Conservation (phyloP, 2,797 vertebrate species). For the Arctocebus calabarensis region DNA sequence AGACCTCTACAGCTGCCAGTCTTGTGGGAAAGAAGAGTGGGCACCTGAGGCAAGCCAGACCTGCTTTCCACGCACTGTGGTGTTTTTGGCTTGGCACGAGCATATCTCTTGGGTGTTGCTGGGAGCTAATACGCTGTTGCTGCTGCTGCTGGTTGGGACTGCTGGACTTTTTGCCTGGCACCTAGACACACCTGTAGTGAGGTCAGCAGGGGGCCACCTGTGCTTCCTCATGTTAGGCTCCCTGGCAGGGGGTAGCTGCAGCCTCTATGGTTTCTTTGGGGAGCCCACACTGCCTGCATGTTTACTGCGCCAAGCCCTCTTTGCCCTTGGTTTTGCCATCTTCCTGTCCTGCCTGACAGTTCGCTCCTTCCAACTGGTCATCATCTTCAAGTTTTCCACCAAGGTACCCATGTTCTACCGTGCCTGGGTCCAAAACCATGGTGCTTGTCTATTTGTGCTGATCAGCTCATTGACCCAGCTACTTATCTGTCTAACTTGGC, state of each 20-base stretch:
- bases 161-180: conserved; percentile 87
- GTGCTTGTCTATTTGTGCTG: conserved; percentile 87
- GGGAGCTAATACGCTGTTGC: conserved; percentile 66
- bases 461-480: conserved; percentile 83
- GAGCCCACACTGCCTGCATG: conserved; percentile 85
- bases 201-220: conserved; percentile 91
- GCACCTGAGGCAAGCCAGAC: conserved; percentile 85
- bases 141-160: conserved; percentile 83
- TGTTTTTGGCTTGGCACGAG: conserved; percentile 87
- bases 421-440: conserved; percentile 89
- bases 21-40: conserved; percentile 89
- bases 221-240: conserved; percentile 92
- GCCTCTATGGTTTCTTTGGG: conserved; percentile 90
- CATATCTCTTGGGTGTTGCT: conserved; percentile 85
- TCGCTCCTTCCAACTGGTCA: conserved; percentile 92
- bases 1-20: conserved; percentile 85
- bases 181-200: conserved; percentile 91
- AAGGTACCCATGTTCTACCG: conserved; percentile 86
- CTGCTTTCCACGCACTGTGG: conserved; percentile 86
- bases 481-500: conserved; percentile 78
- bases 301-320: conserved; percentile 85
- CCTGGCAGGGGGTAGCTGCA: conserved; percentile 84
- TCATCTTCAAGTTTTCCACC: conserved; percentile 92
- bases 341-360: conserved; percentile 91
- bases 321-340: conserved; percentile 86